These are phyloP conservation scores for Pollimyrus isidori DNA, from an alignment of 2,113 vertebrate genomes.

Conservation along the genomic window DNA sequence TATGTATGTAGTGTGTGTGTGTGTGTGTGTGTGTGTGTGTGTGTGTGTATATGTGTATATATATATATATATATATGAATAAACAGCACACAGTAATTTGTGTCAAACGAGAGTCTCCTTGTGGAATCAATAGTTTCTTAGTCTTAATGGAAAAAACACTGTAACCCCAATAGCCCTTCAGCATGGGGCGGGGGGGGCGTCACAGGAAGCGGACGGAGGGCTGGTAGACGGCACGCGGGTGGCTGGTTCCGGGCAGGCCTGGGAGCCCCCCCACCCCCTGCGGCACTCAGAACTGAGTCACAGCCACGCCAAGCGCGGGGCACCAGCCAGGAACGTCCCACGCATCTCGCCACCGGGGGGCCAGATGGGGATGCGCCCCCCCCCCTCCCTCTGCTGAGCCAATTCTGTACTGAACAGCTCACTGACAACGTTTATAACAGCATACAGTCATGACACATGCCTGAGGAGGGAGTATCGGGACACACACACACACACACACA, in stretches of 20 bases:
- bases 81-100: neutral
- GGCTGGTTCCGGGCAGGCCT: neutral
- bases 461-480: neutral
- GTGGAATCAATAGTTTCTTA: neutral
- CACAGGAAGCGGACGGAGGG: neutral
- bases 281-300: neutral
- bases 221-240: neutral
- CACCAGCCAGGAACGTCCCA: neutral
- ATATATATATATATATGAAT: neutral
- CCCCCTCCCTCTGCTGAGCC: neutral
- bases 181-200: neutral
- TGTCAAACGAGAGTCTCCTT: neutral
- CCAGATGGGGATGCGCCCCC: neutral
- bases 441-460: neutral
- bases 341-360: neutral
- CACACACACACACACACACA: neutral
- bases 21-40: neutral
- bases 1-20: no score
- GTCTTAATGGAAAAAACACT: neutral
- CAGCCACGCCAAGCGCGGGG: neutral
- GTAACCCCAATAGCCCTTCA: neutral
- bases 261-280: neutral
- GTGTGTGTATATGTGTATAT: neutral
- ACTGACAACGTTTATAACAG: neutral
- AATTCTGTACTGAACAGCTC: neutral